These are phyloP conservation scores for Holothuria glaberrima DNA, from an alignment of 35 echinoderm and acorn worm genomes.

Conservation along the genomic window DNA sequence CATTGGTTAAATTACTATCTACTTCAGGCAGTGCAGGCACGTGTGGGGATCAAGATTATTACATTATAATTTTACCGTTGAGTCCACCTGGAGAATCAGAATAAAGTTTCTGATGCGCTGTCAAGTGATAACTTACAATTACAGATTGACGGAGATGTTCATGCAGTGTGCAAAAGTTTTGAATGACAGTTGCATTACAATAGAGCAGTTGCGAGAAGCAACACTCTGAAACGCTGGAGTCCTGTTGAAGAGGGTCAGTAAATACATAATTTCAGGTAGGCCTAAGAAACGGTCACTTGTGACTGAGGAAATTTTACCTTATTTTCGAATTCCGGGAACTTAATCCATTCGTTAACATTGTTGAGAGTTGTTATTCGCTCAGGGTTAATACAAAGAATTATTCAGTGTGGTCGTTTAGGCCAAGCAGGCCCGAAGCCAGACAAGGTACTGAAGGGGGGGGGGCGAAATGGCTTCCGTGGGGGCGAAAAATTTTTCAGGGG, in stretches of 20 bases:
- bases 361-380: neutral
- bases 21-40: constrained; percentile 41
- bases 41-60: constrained; percentile 56
- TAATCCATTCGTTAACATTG: constrained; percentile 34
- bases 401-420: constrained; percentile 30
- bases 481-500: too few relatives aligned
- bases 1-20: constrained; percentile 46
- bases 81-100: constrained; percentile 47
- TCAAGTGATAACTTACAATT: neutral
- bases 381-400: neutral
- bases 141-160: constrained; percentile 18
- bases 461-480: too few relatives aligned
- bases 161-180: constrained; percentile 38
- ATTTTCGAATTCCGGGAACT: neutral
- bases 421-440: too few relatives aligned
- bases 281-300: neutral
- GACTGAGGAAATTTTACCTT: neutral
- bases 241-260: neutral
- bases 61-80: constrained; percentile 62
- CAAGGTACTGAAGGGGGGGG: too few relatives aligned
- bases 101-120: constrained; percentile 52
- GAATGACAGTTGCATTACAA: constrained; percentile 31
- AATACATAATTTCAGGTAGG: constrained; percentile 13
- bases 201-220: neutral
- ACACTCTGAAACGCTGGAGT: neutral